Percentiles rank a stretch among this genome's conserved stretches.
Evolutionary conservation across 2,113 vertebrate species (phyloP).

Genomic region (Bos taurus): ARS-UCD2.0 NC_037329.1:122795501-122796000

Average conservation of each 20-base stretch:
- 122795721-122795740: background rate
- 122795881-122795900: background rate
- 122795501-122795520: background rate
- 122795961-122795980: background rate
- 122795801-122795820: background rate
- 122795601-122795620: background rate
- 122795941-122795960: background rate
- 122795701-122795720: background rate
- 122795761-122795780: background rate
- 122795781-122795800: background rate
- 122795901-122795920: background rate
- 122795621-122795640: background rate
- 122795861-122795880: background rate
- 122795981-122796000: background rate
- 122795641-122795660: background rate
- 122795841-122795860: background rate
- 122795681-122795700: background rate
- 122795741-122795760: background rate
- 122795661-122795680: background rate
- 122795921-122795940: background rate
- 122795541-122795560: background rate
- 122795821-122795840: fast-evolving
- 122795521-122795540: background rate
- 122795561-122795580: background rate
- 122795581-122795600: background rate